Evolutionary conservation across 2,113 vertebrate genomes (phyloP), one percentile per base, ranked within the genome.

Genomic region (Saimiri boliviensis): DNA sequence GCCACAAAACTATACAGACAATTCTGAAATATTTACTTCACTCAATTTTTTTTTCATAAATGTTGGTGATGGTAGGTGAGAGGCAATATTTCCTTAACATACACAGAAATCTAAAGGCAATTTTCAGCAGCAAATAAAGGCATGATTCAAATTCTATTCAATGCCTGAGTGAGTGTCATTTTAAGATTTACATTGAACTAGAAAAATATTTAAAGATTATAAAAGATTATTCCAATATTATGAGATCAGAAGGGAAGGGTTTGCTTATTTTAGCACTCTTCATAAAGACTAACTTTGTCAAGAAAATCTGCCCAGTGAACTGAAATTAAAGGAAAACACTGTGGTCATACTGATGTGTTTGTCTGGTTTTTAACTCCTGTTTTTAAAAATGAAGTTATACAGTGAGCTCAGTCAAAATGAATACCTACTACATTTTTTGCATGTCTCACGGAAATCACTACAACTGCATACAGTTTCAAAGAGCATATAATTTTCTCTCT

Each of bases 231-330:
- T 98, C 96, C 94, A 98, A 95, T 83, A 95, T 92, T 94, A 96
- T 97, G 98, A 98, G 93, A 97, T 98, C 96, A 98, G 95, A 97
- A 96, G 88, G 95, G 91, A 98, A 98, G 93, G 92, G 87, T 89
- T 94, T 94, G 95, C 97, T 98, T 97, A 98, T 98, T 98, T 98
- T 98, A 98, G 98, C 94, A 89, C 63, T 91, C 97, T 98, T 98
- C 97, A 98, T 96, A 98, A 98, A 98, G 98, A 91, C 92, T 82
- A 94, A 97, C 96, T 98, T 97, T 98, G 98, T 97, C 82, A 95
- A 97, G 93, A 96, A 98, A 97, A 97, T 96, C 95, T 97, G 89
- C 88, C 60, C 60, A 98, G 96, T 42, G 94, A 98, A 86, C 92
- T 96, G 84, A 96, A 97, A 97, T 93, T 95, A 97, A 95, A 98